phyloP scores from a whole-genome alignment of 2,888 invertebrate species.

The Pomacea canaliculata region DNA sequence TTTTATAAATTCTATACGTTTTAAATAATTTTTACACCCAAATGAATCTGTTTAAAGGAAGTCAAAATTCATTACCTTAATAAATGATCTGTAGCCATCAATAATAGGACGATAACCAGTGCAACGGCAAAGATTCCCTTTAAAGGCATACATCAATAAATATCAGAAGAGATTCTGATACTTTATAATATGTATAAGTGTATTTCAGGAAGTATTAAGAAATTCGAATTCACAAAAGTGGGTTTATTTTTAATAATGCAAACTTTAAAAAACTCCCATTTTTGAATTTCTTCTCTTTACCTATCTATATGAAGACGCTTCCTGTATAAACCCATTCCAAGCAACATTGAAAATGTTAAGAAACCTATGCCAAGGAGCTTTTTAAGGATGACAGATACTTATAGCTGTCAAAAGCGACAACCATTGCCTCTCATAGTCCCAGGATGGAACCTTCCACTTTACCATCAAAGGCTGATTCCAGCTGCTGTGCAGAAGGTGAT shows the following conservation, averaged over 20 bases:
- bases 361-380: not conserved
- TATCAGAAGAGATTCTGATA: no score
- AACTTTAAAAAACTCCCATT: no score
- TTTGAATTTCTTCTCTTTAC: not conserved
- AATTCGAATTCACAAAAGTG: not conserved
- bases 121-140: constrained; percentile 87
- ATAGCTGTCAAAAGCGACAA: not conserved
- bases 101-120: constrained; percentile 95
- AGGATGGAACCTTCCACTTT: not conserved
- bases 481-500: constrained; percentile 73
- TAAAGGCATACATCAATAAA: constrained; percentile 1
- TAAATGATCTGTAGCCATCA: constrained; percentile 83
- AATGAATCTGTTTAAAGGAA: no score
- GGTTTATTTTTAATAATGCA: not conserved
- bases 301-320: not conserved
- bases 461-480: constrained; percentile 62
- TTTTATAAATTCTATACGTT: no score
- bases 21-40: no score
- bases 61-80: constrained; percentile 36
- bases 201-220: not conserved
- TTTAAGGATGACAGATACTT: not conserved
- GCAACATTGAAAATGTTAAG: not conserved
- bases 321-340: not conserved
- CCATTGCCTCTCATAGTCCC: not conserved
- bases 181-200: no score